phyloP scores from a whole-genome alignment of 2,888 invertebrate genomes.

The Cataglyphis livida region DNA sequence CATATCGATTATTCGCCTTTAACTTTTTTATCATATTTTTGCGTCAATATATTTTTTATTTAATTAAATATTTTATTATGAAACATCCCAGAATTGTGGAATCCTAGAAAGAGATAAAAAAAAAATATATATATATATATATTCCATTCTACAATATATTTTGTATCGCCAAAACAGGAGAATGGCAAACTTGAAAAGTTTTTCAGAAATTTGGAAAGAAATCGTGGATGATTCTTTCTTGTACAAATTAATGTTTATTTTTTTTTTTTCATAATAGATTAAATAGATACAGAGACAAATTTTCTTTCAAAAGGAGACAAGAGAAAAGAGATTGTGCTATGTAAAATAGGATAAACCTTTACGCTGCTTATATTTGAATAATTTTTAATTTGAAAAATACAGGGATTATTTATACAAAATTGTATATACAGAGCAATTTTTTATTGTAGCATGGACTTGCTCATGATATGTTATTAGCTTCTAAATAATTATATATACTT shows the following conservation, averaged over 20 bases:
- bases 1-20: not conserved
- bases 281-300: not conserved
- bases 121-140: not conserved
- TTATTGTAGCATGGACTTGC: not conserved
- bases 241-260: not conserved
- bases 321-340: not conserved
- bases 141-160: not conserved
- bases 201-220: not conserved
- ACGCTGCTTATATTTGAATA: not conserved
- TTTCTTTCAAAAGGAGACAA: not conserved
- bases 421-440: not conserved
- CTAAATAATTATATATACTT: not conserved
- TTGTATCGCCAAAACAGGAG: not conserved
- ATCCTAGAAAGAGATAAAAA: not conserved
- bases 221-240: not conserved
- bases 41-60: not conserved
- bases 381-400: conserved; percentile 10
- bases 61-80: not conserved
- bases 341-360: not conserved
- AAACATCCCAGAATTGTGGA: not conserved
- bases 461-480: not conserved
- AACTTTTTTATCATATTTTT: not conserved
- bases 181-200: not conserved
- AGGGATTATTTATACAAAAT: not conserved
- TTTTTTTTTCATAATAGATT: not conserved